phyloP scores from a whole-genome alignment of 2,888 invertebrate species.

The Eutolmus rufibarbis region DNA sequence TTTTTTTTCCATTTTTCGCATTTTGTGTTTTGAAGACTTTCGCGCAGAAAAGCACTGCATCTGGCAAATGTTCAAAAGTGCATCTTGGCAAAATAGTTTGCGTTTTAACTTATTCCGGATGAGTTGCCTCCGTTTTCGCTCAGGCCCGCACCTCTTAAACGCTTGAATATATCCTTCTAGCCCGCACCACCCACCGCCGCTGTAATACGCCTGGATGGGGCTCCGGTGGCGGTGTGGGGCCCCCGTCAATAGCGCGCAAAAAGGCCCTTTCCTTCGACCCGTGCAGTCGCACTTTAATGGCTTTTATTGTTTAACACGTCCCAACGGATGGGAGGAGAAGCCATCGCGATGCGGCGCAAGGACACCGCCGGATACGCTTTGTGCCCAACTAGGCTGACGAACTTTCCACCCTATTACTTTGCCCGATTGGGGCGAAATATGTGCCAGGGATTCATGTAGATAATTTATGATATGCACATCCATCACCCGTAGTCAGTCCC shows the following conservation, averaged over 20 bases:
- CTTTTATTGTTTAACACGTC: not conserved
- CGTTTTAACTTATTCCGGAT: constrained; percentile 32
- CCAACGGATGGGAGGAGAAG: not conserved
- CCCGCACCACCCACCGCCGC: not conserved
- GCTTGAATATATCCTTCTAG: not conserved
- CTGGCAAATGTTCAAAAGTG: constrained; percentile 31
- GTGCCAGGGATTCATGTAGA: not conserved
- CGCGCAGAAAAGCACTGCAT: not conserved
- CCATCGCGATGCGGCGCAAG: not conserved
- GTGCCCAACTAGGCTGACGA: not conserved
- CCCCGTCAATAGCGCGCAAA: not conserved
- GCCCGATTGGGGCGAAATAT: not conserved
- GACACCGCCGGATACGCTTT: not conserved
- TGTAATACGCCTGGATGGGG: not conserved
- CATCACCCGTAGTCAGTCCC: not conserved
- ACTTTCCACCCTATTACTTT: not conserved
- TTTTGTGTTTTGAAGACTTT: not conserved
- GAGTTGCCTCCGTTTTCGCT: not conserved
- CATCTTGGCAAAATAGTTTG: constrained; percentile 37
- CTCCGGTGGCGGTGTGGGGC: not conserved
- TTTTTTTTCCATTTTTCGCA: not conserved
- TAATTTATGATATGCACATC: not conserved
- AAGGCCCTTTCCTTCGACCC: not conserved
- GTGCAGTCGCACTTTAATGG: constrained; percentile 8
- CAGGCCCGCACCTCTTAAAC: not conserved